Evolutionary conservation across 2,113 vertebrate species (phyloP).

Genomic region (Eptatretus burgeri): DNA sequence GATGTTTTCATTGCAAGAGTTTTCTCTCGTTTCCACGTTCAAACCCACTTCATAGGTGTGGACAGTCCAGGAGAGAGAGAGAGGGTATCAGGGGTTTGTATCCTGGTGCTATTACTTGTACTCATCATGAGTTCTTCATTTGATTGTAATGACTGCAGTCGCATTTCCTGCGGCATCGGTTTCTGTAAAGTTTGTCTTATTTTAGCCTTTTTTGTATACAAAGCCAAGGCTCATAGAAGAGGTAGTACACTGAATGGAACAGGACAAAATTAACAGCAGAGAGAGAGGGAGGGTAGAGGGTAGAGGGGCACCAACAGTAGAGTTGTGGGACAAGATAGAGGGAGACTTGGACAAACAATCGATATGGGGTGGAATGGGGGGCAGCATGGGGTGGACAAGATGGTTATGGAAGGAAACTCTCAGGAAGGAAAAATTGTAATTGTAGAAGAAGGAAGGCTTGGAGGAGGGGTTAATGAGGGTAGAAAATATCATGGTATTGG

Average conservation of each 20-base stretch:
- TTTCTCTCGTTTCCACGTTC: no score
- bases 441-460: not conserved
- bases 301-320: not conserved
- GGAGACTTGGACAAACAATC: not conserved
- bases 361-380: not conserved
- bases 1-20: no score
- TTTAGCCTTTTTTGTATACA: no score
- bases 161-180: no score
- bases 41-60: no score
- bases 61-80: no score
- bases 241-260: not conserved
- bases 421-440: not conserved
- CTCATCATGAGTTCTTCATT: no score
- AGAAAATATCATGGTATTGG: no score
- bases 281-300: not conserved
- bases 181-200: no score
- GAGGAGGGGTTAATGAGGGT: not conserved
- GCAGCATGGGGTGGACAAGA: not conserved
- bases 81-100: no score
- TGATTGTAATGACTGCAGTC: no score
- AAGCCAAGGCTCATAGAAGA: not conserved
- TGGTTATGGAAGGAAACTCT: not conserved
- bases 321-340: not conserved
- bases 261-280: not conserved
- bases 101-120: no score